A percentile compares a stretch with the other conserved stretches of the same genome.
These are phyloP conservation scores for Muscicapa comitata DNA, from an alignment of 2,797 vertebrate species.

Conservation along the genomic window DNA sequence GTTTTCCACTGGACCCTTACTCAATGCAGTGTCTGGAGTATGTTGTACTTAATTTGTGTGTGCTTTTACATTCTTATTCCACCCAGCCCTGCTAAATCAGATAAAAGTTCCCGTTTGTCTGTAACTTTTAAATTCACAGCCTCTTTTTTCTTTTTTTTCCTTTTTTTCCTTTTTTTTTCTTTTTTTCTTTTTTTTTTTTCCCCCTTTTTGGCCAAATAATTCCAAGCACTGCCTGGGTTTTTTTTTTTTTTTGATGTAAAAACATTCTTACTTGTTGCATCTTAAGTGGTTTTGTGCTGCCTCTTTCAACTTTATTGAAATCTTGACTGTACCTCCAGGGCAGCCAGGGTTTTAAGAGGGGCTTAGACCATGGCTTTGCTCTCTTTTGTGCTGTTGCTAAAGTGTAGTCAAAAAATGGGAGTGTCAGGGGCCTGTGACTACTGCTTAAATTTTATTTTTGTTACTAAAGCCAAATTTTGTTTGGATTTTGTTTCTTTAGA, in stretches of 20 bases:
- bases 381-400: not conserved
- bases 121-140: not conserved
- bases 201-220: not conserved
- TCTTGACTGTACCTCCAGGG: not conserved
- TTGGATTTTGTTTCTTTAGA: not conserved
- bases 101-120: not conserved
- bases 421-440: fast-evolving
- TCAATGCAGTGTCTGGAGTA: not conserved
- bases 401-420: not conserved
- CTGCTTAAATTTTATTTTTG: not conserved
- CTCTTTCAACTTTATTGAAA: not conserved
- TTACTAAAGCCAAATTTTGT: not conserved
- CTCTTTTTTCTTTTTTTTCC: too few species aligned
- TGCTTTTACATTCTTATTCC: not conserved
- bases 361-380: fast-evolving
- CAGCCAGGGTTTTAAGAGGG: not conserved
- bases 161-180: too few species aligned
- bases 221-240: not conserved
- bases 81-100: not conserved
- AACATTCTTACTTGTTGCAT: not conserved
- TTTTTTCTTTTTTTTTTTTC: too few species aligned
- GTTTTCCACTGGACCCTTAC: not conserved
- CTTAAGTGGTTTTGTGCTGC: not conserved
- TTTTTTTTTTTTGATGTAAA: not conserved
- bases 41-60: not conserved